Conservation (phyloP, 2,888 invertebrate species). For the Chymomyza amoena region DNA sequence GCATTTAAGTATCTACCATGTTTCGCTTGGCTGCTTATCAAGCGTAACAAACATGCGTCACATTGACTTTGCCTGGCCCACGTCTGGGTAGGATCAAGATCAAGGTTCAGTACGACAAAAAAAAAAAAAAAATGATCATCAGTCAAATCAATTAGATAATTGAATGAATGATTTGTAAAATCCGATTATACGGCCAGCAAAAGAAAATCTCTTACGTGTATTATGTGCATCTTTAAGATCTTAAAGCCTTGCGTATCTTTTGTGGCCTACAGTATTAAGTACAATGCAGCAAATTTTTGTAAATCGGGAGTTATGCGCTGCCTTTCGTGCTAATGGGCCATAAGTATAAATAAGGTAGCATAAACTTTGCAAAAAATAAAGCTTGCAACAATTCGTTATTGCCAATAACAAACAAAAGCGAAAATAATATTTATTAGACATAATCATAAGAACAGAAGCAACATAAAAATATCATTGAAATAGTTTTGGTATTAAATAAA, state of each 20-base stretch:
- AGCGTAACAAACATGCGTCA: constrained; percentile 69
- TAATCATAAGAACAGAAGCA: constrained; percentile 25
- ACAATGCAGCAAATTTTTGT: not conserved
- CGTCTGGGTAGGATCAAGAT: constrained; percentile 38
- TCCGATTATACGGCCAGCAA: constrained; percentile 59
- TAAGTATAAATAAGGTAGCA: constrained; percentile 15
- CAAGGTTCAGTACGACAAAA: constrained; percentile 53
- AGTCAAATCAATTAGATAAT: constrained; percentile 74
- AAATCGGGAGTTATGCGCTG: not conserved
- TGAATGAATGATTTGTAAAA: constrained; percentile 72
- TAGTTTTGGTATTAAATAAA: constrained; percentile 9
- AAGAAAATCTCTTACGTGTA: not conserved
- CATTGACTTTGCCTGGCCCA: constrained; percentile 47
- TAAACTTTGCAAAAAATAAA: constrained; percentile 8
- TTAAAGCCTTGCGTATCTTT: not conserved
- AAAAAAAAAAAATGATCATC: constrained; percentile 60
- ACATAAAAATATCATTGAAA: constrained; percentile 17
- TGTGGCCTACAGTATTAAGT: not conserved
- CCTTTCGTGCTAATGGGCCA: constrained; percentile 38
- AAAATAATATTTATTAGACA: constrained; percentile 29
- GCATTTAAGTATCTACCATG: constrained; percentile 5
- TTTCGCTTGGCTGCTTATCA: constrained; percentile 43
- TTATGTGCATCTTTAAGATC: constrained; percentile 15
- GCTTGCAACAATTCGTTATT: constrained; percentile 23
- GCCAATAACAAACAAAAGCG: constrained; percentile 22